phyloP scores from a whole-genome alignment of 2,888 invertebrate genomes.

The Acronicta psi region DNA sequence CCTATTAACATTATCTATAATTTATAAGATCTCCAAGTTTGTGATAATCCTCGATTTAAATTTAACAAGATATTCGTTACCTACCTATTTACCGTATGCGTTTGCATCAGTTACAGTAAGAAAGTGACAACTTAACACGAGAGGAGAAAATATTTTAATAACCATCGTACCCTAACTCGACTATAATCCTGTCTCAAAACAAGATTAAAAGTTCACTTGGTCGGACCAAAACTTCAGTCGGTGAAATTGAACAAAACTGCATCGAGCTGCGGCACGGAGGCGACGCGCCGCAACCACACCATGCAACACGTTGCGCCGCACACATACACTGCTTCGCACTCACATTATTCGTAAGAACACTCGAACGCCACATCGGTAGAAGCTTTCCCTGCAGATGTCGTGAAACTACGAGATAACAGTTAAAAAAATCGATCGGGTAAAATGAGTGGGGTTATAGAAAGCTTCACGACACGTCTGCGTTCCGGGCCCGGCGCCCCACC shows the following conservation, averaged over 20 bases:
- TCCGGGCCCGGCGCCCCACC: constrained; percentile 42
- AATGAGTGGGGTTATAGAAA: constrained; percentile 47
- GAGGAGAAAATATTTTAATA: constrained; percentile 77
- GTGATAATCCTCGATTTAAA: constrained; percentile 84
- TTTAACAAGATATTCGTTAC: constrained; percentile 87
- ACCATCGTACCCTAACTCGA: constrained; percentile 82
- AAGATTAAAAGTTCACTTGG: constrained; percentile 88
- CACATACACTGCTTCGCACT: constrained; percentile 64
- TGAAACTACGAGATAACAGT: constrained; percentile 54
- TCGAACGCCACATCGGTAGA: constrained; percentile 64
- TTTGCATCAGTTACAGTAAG: constrained; percentile 76
- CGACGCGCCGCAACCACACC: constrained; percentile 31
- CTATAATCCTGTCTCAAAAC: constrained; percentile 85
- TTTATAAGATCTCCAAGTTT: constrained; percentile 86
- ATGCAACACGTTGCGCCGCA: constrained; percentile 55
- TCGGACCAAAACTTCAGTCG: constrained; percentile 89
- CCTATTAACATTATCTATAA: constrained; percentile 88
- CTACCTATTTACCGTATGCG: constrained; percentile 83
- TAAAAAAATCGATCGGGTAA: constrained; percentile 46
- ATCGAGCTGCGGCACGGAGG: constrained; percentile 55
- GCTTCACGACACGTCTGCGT: constrained; percentile 55
- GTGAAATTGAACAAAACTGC: constrained; percentile 86
- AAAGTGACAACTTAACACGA: constrained; percentile 78
- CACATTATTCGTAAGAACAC: constrained; percentile 69
- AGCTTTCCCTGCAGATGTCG: constrained; percentile 63